Evolutionary conservation across 2,888 invertebrate species (phyloP).

Genomic region (Crepidodera aurea): DNA sequence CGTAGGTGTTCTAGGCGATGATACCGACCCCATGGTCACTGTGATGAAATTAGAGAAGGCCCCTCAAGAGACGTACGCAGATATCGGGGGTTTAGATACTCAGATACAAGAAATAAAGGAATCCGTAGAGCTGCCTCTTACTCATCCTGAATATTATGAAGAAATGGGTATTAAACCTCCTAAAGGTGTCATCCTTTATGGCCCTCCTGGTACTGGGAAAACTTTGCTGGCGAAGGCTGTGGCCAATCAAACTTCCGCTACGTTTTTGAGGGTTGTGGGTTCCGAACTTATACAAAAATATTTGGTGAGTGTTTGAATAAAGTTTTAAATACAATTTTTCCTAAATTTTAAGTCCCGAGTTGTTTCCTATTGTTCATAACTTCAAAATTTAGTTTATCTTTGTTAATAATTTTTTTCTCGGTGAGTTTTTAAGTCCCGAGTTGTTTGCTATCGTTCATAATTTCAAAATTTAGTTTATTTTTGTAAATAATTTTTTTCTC

Average conservation of each 20-base stretch:
- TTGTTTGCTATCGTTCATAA: no score
- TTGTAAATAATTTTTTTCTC: no score
- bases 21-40: conserved; percentile 99
- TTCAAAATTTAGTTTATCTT: no score
- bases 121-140: conserved; percentile 96
- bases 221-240: conserved; percentile 98
- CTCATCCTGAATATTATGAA: conserved; percentile 99
- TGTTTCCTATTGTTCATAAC: no score
- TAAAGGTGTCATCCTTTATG: conserved; percentile 98
- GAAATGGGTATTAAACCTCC: conserved; percentile 99
- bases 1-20: conserved; percentile 91
- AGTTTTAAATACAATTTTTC: neutral
- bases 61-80: conserved; percentile 99
- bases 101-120: conserved; percentile 99
- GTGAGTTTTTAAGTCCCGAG: no score
- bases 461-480: no score
- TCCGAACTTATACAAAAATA: conserved; percentile 99
- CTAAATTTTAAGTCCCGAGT: no score
- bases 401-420: no score
- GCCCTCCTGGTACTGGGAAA: conserved; percentile 98
- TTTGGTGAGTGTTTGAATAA: conserved; percentile 67
- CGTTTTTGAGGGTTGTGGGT: conserved; percentile 98
- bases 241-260: conserved; percentile 99
- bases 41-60: conserved; percentile 99
- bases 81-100: conserved; percentile 95